Evolutionary conservation across 2,797 vertebrate genomes (phyloP), one percentile per base, ranked within the genome.

Genomic region (Gadopsis bispinosus): DNA sequence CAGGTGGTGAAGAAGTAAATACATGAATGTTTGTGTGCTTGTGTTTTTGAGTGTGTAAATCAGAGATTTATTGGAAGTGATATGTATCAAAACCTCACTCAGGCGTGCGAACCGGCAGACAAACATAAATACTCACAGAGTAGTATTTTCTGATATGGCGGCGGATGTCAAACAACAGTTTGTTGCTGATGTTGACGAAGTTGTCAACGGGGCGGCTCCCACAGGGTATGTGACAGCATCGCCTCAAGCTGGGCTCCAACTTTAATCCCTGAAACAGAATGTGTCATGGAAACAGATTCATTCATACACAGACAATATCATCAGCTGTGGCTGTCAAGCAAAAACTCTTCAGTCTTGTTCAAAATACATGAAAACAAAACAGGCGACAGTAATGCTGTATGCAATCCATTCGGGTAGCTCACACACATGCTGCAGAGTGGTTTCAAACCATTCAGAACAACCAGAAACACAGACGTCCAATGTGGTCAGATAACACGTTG

Each of bases 131-230:
- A 95, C 94, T 95, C 71, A 95, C 95, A 7, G 91, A 92, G 84
- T 95, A 95, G 86, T 95, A 95, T 85, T 84, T 98, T 84, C 90
- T 97, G 87, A 99, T 83, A 89, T 94, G 93, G 20, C 94, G 93
- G 63, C 97, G 97, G 88, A 99, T 96, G 92, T 99, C 98, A 86
- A 98, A 71, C 3, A 95, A 91, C 64, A 99, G 92, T 90, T 97
- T 98, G 93, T 99, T 99, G 94, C 81, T 93, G 90, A 99, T 95
- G 83, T 96, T 95, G 76, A 92, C 83, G 0, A 59, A 63, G 17
- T 89, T 87, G 83, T 85, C 92, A 47, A 97, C 73, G 45, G 96
- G 97, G 50, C 90, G 87, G 76, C 93, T 93, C 0, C 88, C 92
- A 85, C 98, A 99, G 17, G 95, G 87, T 77, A 91, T 73, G 82